Evolutionary conservation across 92 coral and sea anemone genomes (phyloP).

Genomic region (Muricea muricata): DNA sequence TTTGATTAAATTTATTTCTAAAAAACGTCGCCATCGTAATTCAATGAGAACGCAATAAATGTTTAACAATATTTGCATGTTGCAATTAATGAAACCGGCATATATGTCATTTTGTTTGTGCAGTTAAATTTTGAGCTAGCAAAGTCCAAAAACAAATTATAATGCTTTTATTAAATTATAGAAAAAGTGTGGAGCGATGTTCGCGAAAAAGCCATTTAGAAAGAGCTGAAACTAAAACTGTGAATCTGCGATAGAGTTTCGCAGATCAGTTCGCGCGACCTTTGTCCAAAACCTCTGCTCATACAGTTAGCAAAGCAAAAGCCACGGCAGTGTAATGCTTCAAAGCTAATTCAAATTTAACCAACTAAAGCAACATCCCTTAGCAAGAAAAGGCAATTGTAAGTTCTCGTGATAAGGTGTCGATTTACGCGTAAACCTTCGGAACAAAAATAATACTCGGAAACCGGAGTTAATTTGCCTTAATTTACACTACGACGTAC

Average conservation of each 20-base stretch:
- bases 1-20: neutral
- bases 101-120: neutral
- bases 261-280: too few relatives aligned
- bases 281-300: neutral
- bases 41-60: neutral
- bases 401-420: too few relatives aligned
- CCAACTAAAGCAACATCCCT: too few relatives aligned
- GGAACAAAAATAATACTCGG: neutral
- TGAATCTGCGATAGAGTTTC: too few relatives aligned
- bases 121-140: neutral
- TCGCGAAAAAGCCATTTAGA: neutral
- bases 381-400: too few relatives aligned
- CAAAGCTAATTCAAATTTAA: too few relatives aligned
- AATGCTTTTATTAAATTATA: too few relatives aligned
- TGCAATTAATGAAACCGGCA: neutral
- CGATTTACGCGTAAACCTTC: too few relatives aligned
- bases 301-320: too few relatives aligned
- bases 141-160: neutral
- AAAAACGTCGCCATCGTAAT: neutral
- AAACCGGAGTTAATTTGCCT: neutral
- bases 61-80: neutral
- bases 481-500: neutral
- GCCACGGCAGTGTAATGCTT: too few relatives aligned
- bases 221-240: too few relatives aligned
- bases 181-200: too few relatives aligned